Conservation (phyloP, 2,113 vertebrate genomes). For the Notarius lentiginosus region DNA sequence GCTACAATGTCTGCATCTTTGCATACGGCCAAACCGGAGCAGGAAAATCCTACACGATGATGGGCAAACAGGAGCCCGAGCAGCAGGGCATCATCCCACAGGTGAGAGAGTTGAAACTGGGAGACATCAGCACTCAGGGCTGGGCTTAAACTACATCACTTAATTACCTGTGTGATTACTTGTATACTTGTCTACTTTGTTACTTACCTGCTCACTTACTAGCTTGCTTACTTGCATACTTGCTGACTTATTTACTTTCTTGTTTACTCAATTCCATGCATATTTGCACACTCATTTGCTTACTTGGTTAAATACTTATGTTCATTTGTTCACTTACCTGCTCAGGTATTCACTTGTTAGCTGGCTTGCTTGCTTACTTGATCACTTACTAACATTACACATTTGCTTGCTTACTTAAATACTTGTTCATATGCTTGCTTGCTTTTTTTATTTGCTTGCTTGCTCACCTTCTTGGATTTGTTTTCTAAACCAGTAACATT, state of each 20-base stretch:
- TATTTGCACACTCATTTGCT: neutral
- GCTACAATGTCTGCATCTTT: constrained; percentile 89
- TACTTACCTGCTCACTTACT: neutral
- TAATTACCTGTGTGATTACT: neutral
- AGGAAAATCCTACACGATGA: constrained; percentile 92
- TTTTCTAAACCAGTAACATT: neutral
- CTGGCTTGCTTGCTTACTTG: neutral
- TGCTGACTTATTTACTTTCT: neutral
- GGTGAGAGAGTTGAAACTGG: constrained; percentile 60
- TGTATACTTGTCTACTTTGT: neutral
- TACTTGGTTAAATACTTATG: neutral
- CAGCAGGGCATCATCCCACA: constrained; percentile 90
- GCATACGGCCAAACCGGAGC: constrained; percentile 88
- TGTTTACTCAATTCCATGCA: too few species aligned
- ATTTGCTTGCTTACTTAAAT: too few species aligned
- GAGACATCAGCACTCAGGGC: neutral
- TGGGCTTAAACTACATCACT: neutral
- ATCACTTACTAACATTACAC: neutral
- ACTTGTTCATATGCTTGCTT: neutral
- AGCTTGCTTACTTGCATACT: neutral
- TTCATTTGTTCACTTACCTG: neutral
- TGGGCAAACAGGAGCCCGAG: constrained; percentile 83
- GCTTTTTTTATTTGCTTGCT: neutral
- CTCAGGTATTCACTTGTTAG: neutral
- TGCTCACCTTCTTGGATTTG: neutral